These are phyloP conservation scores for Nymphalis urticae DNA, from an alignment of 2,888 invertebrate species.

Conservation along the genomic window DNA sequence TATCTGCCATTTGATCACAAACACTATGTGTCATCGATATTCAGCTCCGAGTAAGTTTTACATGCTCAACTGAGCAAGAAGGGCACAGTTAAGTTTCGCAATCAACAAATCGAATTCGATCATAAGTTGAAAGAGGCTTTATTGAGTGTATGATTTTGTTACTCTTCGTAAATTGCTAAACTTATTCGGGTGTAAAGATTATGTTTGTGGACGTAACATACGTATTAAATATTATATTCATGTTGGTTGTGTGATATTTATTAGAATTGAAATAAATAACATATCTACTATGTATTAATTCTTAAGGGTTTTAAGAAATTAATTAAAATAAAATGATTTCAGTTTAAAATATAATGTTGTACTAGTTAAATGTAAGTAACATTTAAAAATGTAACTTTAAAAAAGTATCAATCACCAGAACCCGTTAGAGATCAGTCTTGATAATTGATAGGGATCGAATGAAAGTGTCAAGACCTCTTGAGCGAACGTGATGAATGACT, in stretches of 20 bases:
- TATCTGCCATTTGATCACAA: conserved; percentile 3
- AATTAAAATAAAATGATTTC: too few species aligned
- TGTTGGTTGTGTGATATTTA: background rate
- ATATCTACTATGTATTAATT: too few species aligned
- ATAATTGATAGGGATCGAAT: conserved; percentile 25
- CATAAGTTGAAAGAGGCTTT: conserved; percentile 38
- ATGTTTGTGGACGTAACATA: background rate
- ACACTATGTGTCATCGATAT: conserved; percentile 4
- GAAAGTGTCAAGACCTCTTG: conserved; percentile 31
- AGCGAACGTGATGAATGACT: conserved; percentile 38
- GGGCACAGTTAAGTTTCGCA: conserved; percentile 44
- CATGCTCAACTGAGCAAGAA: background rate
- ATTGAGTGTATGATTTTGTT: conserved; percentile 34
- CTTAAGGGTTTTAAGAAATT: too few species aligned
- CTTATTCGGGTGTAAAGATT: conserved; percentile 15
- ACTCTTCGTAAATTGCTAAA: conserved; percentile 28
- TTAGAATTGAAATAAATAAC: too few species aligned
- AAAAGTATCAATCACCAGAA: background rate
- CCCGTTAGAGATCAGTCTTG: conserved; percentile 15
- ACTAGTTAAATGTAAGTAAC: too few species aligned
- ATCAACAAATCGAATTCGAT: conserved; percentile 49
- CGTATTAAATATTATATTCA: background rate
- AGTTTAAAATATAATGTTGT: too few species aligned
- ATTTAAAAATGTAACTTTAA: background rate
- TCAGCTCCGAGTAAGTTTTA: background rate